These are phyloP conservation scores for Ceratina calcarata DNA, from an alignment of 1,140 invertebrate genomes.

Conservation along the genomic window DNA sequence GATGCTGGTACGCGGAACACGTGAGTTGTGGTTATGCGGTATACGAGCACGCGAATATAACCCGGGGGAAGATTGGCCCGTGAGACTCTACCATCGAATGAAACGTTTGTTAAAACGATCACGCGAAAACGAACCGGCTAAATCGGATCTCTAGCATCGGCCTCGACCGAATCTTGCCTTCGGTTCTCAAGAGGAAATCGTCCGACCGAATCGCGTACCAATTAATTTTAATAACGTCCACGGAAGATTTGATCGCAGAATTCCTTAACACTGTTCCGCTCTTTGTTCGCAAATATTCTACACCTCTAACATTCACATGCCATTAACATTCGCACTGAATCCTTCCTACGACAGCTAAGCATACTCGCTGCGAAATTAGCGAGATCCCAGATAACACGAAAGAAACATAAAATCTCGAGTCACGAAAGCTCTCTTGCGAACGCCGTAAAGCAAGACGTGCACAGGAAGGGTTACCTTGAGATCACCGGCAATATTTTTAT, in stretches of 20 bases:
- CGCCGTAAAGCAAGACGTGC: not conserved
- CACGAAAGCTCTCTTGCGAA: not conserved
- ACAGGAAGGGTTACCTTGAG: too few relatives aligned
- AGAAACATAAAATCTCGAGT: slow-evolving; percentile 3
- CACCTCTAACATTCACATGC: too few relatives aligned
- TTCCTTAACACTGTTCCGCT: too few relatives aligned
- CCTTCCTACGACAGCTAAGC: too few relatives aligned
- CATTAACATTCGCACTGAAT: too few relatives aligned
- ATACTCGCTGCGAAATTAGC: slow-evolving; percentile 5
- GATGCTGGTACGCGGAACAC: slow-evolving; percentile 25
- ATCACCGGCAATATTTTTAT: too few relatives aligned
- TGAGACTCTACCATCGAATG: slow-evolving; percentile 19
- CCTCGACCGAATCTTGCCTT: not conserved
- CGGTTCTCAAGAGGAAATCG: too few relatives aligned
- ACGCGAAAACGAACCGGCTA: slow-evolving; percentile 32
- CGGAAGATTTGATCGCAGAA: too few relatives aligned
- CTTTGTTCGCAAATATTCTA: too few relatives aligned
- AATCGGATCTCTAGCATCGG: not conserved
- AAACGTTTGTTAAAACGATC: slow-evolving; percentile 38
- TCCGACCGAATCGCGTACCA: too few relatives aligned
- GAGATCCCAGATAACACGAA: not conserved
- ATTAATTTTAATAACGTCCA: too few relatives aligned
- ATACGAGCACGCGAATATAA: slow-evolving; percentile 31
- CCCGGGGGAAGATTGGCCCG: slow-evolving; percentile 27
- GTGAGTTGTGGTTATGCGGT: slow-evolving; percentile 42